Evolutionary conservation across 1,140 invertebrate species (phyloP).

Genomic region (Diploscapter pachys): DNA sequence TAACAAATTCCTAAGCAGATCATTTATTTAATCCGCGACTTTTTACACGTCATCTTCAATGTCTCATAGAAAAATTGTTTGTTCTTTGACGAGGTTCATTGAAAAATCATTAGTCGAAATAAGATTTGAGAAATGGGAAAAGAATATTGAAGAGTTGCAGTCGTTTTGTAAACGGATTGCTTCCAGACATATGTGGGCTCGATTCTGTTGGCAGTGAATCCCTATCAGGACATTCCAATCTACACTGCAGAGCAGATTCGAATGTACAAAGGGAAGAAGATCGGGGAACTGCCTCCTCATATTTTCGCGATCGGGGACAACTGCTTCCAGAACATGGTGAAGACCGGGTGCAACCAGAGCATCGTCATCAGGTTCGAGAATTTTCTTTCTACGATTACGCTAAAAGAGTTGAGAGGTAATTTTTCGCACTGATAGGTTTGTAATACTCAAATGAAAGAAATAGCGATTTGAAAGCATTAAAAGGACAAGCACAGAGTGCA

Average conservation of each 20-base stretch:
- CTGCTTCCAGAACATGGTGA: conserved; percentile 89
- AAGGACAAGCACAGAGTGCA: too few relatives aligned
- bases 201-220: conserved; percentile 97
- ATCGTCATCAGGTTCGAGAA: conserved; percentile 80
- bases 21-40: background rate
- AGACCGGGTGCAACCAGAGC: conserved; percentile 91
- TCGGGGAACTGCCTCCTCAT: conserved; percentile 93
- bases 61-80: too few relatives aligned
- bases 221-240: conserved; percentile 95
- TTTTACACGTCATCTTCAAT: too few relatives aligned
- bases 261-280: conserved; percentile 78
- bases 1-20: conserved; percentile 10
- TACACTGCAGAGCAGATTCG: conserved; percentile 97
- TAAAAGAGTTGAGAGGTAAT: too few relatives aligned
- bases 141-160: conserved; percentile 35
- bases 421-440: too few relatives aligned
- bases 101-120: background rate
- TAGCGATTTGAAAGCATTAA: too few relatives aligned
- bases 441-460: too few relatives aligned
- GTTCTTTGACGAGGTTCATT: too few relatives aligned
- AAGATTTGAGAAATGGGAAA: background rate
- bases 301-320: conserved; percentile 99
- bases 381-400: background rate
- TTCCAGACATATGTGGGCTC: conserved; percentile 94
- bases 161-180: conserved; percentile 31